Conservation (phyloP, 1,140 invertebrate species). For the Cydia fagiglandana region DNA sequence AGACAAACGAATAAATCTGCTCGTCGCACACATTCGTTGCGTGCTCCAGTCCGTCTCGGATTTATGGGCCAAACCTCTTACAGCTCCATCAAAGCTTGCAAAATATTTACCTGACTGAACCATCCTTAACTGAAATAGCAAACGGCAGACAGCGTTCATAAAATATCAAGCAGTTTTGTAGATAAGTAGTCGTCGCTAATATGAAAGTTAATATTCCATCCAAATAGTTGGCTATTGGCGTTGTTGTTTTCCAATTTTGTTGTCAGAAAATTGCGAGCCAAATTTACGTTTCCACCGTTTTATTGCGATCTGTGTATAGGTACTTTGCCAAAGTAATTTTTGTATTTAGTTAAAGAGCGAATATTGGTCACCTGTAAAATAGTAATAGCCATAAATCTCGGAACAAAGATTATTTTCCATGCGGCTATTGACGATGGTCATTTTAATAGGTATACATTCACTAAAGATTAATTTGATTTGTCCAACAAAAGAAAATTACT, state of each 20-base stretch:
- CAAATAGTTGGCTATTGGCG: constrained; percentile 17
- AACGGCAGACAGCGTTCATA: constrained; percentile 13
- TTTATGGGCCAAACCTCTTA: constrained; percentile 47
- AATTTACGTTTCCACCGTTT: constrained; percentile 3
- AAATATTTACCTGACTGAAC: constrained; percentile 40
- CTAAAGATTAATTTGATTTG: constrained; percentile 22
- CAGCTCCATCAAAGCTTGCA: constrained; percentile 46
- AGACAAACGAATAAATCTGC: constrained; percentile 52
- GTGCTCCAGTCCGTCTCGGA: constrained; percentile 44
- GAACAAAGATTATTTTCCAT: neutral
- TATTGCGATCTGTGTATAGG: neutral
- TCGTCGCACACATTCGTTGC: constrained; percentile 51
- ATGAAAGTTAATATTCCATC: constrained; percentile 18
- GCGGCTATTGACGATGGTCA: neutral
- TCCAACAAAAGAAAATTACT: constrained; percentile 7
- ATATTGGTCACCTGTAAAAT: neutral
- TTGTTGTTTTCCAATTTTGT: constrained; percentile 27
- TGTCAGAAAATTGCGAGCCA: constrained; percentile 11
- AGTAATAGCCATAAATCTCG: neutral
- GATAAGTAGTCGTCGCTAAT: constrained; percentile 21
- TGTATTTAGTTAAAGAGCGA: neutral
- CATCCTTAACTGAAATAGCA: constrained; percentile 17
- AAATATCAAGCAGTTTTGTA: constrained; percentile 25
- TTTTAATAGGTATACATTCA: neutral
- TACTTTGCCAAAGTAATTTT: neutral